phyloP scores from a whole-genome alignment of 2,888 invertebrate species.

The Dryobotodes eremita region DNA sequence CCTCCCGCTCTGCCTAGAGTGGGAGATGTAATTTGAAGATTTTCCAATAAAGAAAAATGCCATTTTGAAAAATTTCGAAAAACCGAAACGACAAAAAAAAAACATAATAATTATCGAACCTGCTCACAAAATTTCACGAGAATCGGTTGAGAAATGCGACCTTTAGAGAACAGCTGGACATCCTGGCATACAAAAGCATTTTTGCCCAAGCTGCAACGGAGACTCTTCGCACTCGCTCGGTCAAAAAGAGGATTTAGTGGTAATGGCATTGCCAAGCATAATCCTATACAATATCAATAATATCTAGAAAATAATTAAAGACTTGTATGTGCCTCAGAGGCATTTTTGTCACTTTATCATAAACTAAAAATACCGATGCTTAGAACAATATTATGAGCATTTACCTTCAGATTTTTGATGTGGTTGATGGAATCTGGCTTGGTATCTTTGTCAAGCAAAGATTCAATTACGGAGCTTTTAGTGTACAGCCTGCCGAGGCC shows the following conservation, averaged over 20 bases:
- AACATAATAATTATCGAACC: no score
- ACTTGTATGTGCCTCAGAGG: background rate
- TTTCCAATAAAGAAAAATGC: no score
- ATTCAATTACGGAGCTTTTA: slow-evolving; percentile 97
- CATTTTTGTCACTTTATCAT: background rate
- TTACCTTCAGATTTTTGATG: slow-evolving; percentile 95
- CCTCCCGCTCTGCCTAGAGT: no score
- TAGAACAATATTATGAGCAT: slow-evolving; percentile 7
- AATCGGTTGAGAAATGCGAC: no score
- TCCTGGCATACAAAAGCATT: no score
- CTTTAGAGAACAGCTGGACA: no score
- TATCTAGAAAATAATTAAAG: background rate
- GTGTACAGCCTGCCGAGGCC: slow-evolving; percentile 97
- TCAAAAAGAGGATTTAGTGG: background rate
- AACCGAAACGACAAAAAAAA: no score
- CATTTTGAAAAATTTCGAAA: no score
- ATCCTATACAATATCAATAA: background rate
- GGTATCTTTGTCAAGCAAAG: slow-evolving; percentile 95
- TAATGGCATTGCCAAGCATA: background rate
- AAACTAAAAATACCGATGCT: background rate
- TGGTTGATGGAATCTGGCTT: slow-evolving; percentile 94
- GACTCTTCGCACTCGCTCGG: no score
- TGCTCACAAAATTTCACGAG: no score
- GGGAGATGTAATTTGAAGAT: no score
- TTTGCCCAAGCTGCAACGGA: no score